phyloP scores from a whole-genome alignment of 1,140 invertebrate genomes.

The Macrocentrus cingulum region DNA sequence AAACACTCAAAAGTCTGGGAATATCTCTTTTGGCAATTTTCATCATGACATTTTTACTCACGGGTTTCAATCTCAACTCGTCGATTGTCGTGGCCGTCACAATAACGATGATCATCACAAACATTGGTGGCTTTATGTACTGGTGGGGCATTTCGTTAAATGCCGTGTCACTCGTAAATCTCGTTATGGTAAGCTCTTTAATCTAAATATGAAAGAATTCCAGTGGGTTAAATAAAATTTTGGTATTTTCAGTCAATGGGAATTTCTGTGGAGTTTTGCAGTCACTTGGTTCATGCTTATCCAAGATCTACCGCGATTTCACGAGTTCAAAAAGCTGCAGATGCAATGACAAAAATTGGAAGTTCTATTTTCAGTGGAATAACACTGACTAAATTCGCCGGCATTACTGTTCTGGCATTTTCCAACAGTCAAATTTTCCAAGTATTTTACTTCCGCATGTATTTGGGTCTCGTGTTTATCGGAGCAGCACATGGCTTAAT shows the following conservation, averaged over 20 bases:
- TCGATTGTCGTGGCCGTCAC: slow-evolving; percentile 87
- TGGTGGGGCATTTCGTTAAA: slow-evolving; percentile 95
- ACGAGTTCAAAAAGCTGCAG: slow-evolving; percentile 74
- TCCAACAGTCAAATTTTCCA: slow-evolving; percentile 96
- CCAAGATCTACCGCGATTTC: slow-evolving; percentile 73
- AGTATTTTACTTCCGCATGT: slow-evolving; percentile 99
- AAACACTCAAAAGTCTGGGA: slow-evolving; percentile 83
- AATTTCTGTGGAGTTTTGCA: slow-evolving; percentile 98
- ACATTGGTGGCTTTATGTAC: slow-evolving; percentile 96
- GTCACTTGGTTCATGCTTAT: slow-evolving; percentile 93
- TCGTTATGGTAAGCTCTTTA: slow-evolving; percentile 82
- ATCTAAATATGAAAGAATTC: slow-evolving; percentile 1
- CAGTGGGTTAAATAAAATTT: not conserved
- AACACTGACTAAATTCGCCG: slow-evolving; percentile 94
- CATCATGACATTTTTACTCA: slow-evolving; percentile 91
- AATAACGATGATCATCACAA: slow-evolving; percentile 91
- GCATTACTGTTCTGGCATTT: slow-evolving; percentile 92
- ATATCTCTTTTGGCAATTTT: slow-evolving; percentile 92
- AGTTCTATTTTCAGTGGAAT: slow-evolving; percentile 97
- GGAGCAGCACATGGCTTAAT: slow-evolving; percentile 96
- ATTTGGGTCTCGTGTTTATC: slow-evolving; percentile 92
- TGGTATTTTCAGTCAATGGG: slow-evolving; percentile 77
- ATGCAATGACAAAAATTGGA: slow-evolving; percentile 90
- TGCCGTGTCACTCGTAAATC: slow-evolving; percentile 95
- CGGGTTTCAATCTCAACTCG: slow-evolving; percentile 90